Evolutionary conservation across 2,113 vertebrate species (phyloP), one percentile per base, ranked within the genome.

Genomic region (Jaculus jaculus): DNA sequence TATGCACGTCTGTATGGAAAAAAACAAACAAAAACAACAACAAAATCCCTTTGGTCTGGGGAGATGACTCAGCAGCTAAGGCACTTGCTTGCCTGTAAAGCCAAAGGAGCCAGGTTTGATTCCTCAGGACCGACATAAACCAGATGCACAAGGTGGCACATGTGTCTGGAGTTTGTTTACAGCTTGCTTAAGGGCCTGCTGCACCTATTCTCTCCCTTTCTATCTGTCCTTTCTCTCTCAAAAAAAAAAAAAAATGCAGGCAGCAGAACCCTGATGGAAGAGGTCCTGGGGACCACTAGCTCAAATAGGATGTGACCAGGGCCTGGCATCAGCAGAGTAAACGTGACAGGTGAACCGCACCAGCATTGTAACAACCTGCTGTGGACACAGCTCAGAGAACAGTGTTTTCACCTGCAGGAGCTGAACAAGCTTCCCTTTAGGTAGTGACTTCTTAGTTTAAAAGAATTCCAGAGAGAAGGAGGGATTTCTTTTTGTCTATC

Each of bases 361-460:
- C 51, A 88, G 24, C 47, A 28, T 51, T 58, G 42, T n/a, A 89
- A 78, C 23, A 72, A 26, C 72, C n/a, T 69, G 26, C 24, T 54
- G 1, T 30, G 34, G 65, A 73, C 13, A n/a, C 24, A 92, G 54
- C 30, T 54, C 5, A 58, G 73, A 2, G 15, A 84, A 51, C n/a
- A 34, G 92, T 74, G 28, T 58, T 84, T 83, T 87, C 54, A 32
- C 68, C 34, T 47, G 82, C 5, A 37, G 37, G 3, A 37, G 39
- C 72, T 63, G 51, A 83, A 23, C n/a, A 79, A 77, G 34, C 92
- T 90, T 86, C 92, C 72, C 37, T 79, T 83, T 92, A 90, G 65
- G 18, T 73, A 34, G n/a, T 51, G 32, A 87, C 51, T 91, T 73
- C 77, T 47, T 73, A 30, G 7, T 51, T 61, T 58, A n/a, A 54